Evolutionary conservation across 2,888 invertebrate genomes (phyloP), one percentile per base, ranked within the genome.

Genomic region (Sesia apiformis): DNA sequence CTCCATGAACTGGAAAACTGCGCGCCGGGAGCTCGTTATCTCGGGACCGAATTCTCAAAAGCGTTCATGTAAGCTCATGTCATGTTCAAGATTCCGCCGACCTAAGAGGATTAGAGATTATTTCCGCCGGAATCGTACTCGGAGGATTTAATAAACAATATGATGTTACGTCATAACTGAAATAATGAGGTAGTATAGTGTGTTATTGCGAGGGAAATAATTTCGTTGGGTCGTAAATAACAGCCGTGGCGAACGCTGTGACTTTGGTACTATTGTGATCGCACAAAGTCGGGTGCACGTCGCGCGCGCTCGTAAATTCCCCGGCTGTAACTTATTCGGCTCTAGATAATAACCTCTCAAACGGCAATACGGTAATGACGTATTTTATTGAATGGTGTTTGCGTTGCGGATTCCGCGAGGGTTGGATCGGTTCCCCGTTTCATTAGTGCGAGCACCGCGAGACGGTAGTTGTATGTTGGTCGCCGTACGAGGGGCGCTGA

Each of bases 1-100:
- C 56, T 60, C 73, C 72, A 59, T 75, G 78, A 70, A 65, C 68
- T 71, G 78, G 78, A 80, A 81, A 79, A 76, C 74, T 64, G 70
- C 63, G 62, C 64, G 63, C 57, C 60, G 63, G 58, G 61, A 62
- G 57, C 61, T 60, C 60, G 52, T 57, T 42, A 52, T 59, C 60
- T 53, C 57, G 60, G 59, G 51, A 54, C 54, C 56, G 57, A 60
- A 61, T 63, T 62, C 61, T 63, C 61, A 64, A 63, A 64, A 60
- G 60, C 61, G 60, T 57, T 58, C 61, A 58, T 59, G 62, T 62
- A 64, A 61, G 64, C 62, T 59, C 59, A 50, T 56, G 66, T 65
- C 69, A 67, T 65, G 69, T 69, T 63, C 59, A 58, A 56, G 23
- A 64, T 60, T 56, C 56, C 62, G 58, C 55, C 60, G 57, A 60